Evolutionary conservation across 2,797 vertebrate species (phyloP), one percentile per base, ranked within the genome.

Genomic region (Ispidina lecontei): DNA sequence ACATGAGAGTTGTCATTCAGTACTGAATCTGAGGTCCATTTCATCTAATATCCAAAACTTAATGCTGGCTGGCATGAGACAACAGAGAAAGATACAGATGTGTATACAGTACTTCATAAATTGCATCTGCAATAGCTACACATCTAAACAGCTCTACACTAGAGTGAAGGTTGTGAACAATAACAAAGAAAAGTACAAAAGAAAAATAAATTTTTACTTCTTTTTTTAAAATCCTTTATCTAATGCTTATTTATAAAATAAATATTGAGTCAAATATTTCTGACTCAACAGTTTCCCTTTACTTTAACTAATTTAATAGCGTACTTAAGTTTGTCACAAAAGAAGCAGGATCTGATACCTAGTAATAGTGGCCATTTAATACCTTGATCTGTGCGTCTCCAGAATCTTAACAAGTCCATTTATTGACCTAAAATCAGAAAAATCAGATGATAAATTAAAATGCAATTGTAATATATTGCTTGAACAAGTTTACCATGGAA

Each of bases 331-430:
- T 25, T 73, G 14, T 59, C 65, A 87, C 46, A 70, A 62, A 82
- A 87, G 10, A 68, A 89, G 31, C 54, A 74, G 54, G 23, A 85
- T 70, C 65, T 82, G 83, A n/a, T 89, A 92, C 68, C 75, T 78
- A 88, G 26, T 51, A 91, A 74, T 6, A 84, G 37, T 51, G 59
- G 80, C 67, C 55, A 91, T 95, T 93, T 64, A 96, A 96, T 97
- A 99, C 99, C 97, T 99, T 96, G 99, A 99, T 97, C 97, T 98
- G 92, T 99, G 98, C 29, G 98, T 98, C 97, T 99, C 98, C 90
- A 99, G 73, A 96, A 99, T 98, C 98, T 98, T 99, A 63, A 98
- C 98, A 52, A 99, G 96, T 93, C 99, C 99, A 95, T 99, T 99
- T 96, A 99, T 98, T 89, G 98, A 98, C 91, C 99, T 99, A 94